These are phyloP conservation scores for Limnephilus lunatus DNA, from an alignment of 2,888 invertebrate species.

Conservation along the genomic window DNA sequence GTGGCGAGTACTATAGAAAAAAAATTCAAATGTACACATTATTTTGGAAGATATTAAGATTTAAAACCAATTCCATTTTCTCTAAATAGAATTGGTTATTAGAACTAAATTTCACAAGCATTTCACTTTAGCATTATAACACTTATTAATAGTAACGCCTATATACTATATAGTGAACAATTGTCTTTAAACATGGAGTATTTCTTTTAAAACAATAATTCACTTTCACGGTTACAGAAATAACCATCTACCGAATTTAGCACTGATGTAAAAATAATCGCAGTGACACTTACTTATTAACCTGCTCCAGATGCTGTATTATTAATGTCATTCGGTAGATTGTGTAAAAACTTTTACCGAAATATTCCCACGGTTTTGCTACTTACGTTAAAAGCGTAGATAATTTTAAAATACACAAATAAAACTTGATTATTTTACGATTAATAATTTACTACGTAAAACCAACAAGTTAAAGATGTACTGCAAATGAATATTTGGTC, in stretches of 20 bases:
- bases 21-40: too few species aligned
- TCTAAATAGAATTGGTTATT: too few species aligned
- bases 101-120: neutral
- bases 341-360: neutral
- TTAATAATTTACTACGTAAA: neutral
- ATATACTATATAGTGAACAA: too few species aligned
- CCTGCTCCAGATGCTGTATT: neutral
- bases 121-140: too few species aligned
- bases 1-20: too few species aligned
- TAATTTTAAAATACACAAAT: neutral
- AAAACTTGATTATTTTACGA: neutral
- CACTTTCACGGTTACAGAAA: neutral
- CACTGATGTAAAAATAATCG: neutral
- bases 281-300: neutral
- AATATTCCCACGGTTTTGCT: neutral
- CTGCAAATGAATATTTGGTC: neutral
- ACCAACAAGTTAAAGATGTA: neutral
- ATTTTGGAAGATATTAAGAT: too few species aligned
- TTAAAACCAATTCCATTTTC: too few species aligned
- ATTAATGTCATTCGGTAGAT: neutral
- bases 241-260: neutral
- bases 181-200: neutral
- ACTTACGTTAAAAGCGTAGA: neutral
- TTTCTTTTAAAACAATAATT: neutral
- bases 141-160: too few species aligned